phyloP scores from a whole-genome alignment of 2,113 vertebrate genomes.

The Notarius quadriscutis region DNA sequence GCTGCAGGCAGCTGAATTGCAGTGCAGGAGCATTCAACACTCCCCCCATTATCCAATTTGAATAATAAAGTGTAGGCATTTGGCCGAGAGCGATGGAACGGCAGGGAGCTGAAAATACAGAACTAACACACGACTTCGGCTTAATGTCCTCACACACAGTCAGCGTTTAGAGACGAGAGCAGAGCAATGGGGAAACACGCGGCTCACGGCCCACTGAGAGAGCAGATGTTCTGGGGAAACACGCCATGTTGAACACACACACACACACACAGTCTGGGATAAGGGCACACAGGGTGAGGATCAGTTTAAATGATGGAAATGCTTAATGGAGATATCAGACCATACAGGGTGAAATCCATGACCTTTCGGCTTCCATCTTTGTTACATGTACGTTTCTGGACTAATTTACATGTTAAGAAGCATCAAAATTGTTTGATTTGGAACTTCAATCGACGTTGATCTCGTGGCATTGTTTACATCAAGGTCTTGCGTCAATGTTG shows the following conservation, averaged over 20 bases:
- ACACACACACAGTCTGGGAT: background rate
- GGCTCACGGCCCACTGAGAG: constrained; percentile 66
- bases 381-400: background rate
- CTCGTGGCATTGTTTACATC: no score
- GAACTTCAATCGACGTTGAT: no score
- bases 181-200: background rate
- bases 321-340: background rate
- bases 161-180: constrained; percentile 55
- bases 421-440: no score
- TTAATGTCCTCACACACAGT: constrained; percentile 63
- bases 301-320: background rate
- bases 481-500: no score
- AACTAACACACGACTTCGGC: constrained; percentile 49
- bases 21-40: constrained; percentile 14
- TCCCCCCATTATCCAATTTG: constrained; percentile 51
- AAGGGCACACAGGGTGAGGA: constrained; percentile 7
- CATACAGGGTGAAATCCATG: background rate
- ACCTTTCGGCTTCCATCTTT: background rate
- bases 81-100: constrained; percentile 22
- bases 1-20: constrained; percentile 29
- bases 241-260: constrained; percentile 55
- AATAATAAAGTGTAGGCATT: constrained; percentile 47
- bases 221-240: constrained; percentile 75
- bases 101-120: constrained; percentile 34
- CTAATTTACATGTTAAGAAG: background rate